Evolutionary conservation across 2,113 vertebrate species (phyloP).

Genomic region (Gallinago undulata): DNA sequence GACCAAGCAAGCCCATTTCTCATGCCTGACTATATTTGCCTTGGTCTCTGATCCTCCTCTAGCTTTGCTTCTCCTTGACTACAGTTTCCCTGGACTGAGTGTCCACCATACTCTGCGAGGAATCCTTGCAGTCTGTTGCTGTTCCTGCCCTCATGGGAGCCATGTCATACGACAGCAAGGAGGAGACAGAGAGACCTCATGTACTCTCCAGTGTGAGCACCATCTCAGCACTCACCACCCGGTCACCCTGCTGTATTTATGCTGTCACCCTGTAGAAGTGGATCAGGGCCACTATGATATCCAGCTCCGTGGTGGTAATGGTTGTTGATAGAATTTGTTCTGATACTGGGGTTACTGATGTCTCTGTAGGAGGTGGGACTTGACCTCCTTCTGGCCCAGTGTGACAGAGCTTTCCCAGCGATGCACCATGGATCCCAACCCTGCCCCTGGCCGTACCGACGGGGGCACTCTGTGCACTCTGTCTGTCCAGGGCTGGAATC

Average conservation of each 20-base stretch:
- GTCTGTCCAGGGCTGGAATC: not conserved
- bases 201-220: not conserved
- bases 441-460: not conserved
- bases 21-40: not conserved
- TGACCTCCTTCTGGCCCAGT: not conserved
- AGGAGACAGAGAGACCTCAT: accelerated
- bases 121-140: not conserved
- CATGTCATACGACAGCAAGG: accelerated
- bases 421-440: not conserved
- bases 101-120: not conserved
- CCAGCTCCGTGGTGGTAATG: accelerated
- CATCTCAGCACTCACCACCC: not conserved
- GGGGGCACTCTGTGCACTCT: not conserved
- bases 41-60: not conserved
- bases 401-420: not conserved
- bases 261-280: accelerated
- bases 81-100: not conserved
- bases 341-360: not conserved
- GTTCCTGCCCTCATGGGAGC: accelerated
- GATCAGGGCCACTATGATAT: not conserved
- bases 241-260: not conserved
- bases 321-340: not conserved
- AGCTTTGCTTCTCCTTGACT: not conserved
- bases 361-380: not conserved
- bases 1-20: not conserved